phyloP scores from a whole-genome alignment of 2,797 vertebrate species.

The Dermochelys coriacea region DNA sequence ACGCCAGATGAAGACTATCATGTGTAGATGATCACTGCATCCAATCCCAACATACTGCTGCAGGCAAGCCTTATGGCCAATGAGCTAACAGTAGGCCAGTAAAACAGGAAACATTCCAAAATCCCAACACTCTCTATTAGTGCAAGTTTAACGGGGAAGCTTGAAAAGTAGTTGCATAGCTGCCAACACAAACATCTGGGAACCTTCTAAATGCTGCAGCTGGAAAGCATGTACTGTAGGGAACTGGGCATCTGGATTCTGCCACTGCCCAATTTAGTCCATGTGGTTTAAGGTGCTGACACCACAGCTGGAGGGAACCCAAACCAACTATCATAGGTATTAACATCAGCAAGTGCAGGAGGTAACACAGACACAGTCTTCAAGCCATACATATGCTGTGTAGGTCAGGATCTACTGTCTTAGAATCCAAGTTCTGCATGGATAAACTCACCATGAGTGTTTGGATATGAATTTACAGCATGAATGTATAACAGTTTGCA shows the following conservation, averaged over 20 bases:
- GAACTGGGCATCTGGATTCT: background rate
- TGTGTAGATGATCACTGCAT: background rate
- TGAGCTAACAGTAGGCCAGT: conserved; percentile 1
- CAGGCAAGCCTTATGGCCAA: conserved; percentile 33
- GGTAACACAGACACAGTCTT: background rate
- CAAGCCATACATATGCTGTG: background rate
- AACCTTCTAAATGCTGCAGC: background rate
- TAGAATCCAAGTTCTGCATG: background rate
- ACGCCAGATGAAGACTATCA: conserved; percentile 31
- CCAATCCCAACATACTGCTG: conserved; percentile 18
- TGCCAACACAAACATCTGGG: background rate
- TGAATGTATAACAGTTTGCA: background rate
- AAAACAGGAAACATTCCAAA: conserved; percentile 24
- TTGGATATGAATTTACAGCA: background rate
- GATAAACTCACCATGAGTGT: background rate
- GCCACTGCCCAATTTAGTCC: background rate
- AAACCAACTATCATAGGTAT: background rate
- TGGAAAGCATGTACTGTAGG: background rate
- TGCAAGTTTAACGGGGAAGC: conserved; percentile 12
- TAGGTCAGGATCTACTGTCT: background rate
- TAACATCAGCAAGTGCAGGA: background rate
- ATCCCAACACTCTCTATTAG: background rate
- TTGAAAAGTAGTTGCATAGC: background rate
- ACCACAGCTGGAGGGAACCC: background rate
- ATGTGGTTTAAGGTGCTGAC: background rate